Evolutionary conservation across 2,797 vertebrate genomes (phyloP), one percentile per base, ranked within the genome.

Genomic region (Chaenodraco wilsoni): DNA sequence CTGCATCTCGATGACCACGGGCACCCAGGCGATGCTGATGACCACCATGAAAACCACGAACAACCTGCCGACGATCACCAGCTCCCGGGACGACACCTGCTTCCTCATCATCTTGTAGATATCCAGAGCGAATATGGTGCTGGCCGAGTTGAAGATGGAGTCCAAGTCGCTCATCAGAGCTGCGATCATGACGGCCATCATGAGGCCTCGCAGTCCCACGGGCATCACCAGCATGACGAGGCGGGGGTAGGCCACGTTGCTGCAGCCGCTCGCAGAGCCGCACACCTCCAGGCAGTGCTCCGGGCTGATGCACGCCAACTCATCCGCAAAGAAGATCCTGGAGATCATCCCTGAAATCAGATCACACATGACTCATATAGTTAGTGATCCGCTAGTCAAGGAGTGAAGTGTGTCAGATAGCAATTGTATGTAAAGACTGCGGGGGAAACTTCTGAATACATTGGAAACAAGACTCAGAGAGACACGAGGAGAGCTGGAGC

Each of bases 161-260:
- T 99, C 97, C 89, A 99, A 79, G 90, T 98, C 97, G 60, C 97
- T 99, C 98, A 99, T 99, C 0, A 99, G 94, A 2, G 98, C 97
- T 1, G 97, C 97, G 1, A 99, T 98, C 96, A 99, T 98, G 69
- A 99, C 98, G 0, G 97, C 97, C 96, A 99, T 97, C 97, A 99
- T 99, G 33, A 99, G 91, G 21, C 98, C 98, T 0, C 97, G 94
- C 49, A 99, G 95, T 13, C 98, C 98, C 49, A 96, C 93, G 0
- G 98, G 98, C 89, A 99, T 96, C 69, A 99, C 90, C 0, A 90
- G 93, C 97, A 98, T 97, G 70, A 99, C 97, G 77, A 99, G 90
- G 13, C 96, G 96, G 0, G 98, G 97, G 69, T 99, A 99, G 5
- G 97, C 97, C 54, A 99, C 95, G 79, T 99, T 99, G 67, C 96